Conservation (phyloP, 2,797 vertebrate species). For the Pitangus sulphuratus region DNA sequence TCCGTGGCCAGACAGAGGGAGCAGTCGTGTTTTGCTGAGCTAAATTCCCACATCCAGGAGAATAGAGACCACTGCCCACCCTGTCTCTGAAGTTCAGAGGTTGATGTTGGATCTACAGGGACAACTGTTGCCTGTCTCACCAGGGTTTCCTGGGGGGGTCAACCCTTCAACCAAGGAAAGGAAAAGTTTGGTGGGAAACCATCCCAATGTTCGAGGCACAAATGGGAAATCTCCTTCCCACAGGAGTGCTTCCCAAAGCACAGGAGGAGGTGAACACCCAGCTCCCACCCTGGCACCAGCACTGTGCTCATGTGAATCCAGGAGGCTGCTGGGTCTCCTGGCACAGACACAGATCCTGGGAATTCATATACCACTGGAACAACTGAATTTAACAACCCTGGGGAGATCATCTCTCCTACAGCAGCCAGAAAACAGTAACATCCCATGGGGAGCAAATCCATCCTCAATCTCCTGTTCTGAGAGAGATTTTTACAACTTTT, state of each 20-base stretch:
- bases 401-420: background rate
- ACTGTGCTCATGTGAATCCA: accelerated
- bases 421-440: background rate
- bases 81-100: background rate
- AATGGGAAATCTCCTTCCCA: background rate
- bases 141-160: no score
- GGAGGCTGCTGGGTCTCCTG: background rate
- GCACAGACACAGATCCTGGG: accelerated
- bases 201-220: background rate
- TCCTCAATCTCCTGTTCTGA: accelerated
- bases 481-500: background rate
- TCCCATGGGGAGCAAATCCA: accelerated
- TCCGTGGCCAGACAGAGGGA: background rate
- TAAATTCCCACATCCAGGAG: background rate
- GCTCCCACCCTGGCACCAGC: background rate
- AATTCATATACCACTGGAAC: accelerated
- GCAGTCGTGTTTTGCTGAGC: background rate
- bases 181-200: background rate
- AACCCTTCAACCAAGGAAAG: no score
- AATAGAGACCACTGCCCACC: background rate
- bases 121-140: background rate
- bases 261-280: background rate
- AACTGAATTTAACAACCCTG: accelerated
- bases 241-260: background rate
- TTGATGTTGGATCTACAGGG: background rate